Evolutionary conservation across 2,888 invertebrate species (phyloP).

Genomic region (Platycheirus albimanus): DNA sequence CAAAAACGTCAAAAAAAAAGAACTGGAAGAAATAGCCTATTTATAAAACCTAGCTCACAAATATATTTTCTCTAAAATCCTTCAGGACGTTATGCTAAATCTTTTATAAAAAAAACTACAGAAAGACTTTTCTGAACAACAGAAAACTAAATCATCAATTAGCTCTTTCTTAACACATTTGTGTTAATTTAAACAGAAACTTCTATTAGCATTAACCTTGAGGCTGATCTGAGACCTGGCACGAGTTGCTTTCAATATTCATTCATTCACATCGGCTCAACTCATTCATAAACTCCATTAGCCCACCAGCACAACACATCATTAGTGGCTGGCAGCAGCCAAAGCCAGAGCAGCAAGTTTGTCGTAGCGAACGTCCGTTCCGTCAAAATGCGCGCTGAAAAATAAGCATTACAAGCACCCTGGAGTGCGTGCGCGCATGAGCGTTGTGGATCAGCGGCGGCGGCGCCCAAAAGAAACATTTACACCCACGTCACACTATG

Average conservation of each 20-base stretch:
- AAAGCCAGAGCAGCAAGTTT: conserved; percentile 25
- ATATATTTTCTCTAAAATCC: no score
- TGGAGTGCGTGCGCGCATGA: conserved; percentile 63
- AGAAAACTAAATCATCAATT: no score
- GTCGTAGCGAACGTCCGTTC: conserved; percentile 52
- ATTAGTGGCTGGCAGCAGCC: neutral
- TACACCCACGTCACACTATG: conserved; percentile 59
- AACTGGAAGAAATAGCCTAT: no score
- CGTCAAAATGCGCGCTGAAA: conserved; percentile 47
- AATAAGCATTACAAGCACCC: conserved; percentile 54
- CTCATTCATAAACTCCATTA: conserved; percentile 74
- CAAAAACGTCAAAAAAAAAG: no score
- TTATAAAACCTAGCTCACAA: no score
- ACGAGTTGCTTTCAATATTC: conserved; percentile 70
- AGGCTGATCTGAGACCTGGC: conserved; percentile 56
- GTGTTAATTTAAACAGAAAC: no score
- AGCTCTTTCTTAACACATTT: no score
- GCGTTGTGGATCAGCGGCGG: conserved; percentile 27
- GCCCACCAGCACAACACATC: conserved; percentile 47
- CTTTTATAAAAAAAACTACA: no score
- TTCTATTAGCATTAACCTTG: conserved; percentile 71
- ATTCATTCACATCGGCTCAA: conserved; percentile 68
- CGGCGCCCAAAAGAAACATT: conserved; percentile 72
- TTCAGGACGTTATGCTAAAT: no score
- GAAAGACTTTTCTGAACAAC: no score